Evolutionary conservation across 2,113 vertebrate genomes (phyloP).

Genomic region (Tringa solitaria): DNA sequence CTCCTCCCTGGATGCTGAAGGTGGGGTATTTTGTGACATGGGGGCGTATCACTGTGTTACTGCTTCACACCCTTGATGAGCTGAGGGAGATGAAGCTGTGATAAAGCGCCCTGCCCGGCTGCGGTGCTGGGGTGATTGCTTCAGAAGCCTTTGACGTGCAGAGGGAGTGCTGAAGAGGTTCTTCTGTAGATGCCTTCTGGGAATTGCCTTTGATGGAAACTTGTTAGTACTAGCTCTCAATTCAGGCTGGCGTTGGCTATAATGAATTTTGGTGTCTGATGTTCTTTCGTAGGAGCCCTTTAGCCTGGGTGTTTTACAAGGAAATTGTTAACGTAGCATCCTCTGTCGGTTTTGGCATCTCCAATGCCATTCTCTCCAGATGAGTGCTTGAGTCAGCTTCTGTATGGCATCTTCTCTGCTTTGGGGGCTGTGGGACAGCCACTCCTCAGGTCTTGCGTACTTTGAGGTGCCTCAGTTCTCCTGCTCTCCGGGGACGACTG

Average conservation of each 20-base stretch:
- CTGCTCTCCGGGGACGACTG: not conserved
- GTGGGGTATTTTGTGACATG: not conserved
- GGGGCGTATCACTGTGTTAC: rapidly evolving
- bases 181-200: not conserved
- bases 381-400: not conserved
- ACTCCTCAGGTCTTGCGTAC: not conserved
- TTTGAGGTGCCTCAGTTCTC: not conserved
- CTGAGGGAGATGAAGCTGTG: not conserved
- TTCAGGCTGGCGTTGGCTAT: rapidly evolving
- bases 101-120: not conserved
- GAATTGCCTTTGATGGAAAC: not conserved
- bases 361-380: not conserved
- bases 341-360: not conserved
- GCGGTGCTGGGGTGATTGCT: not conserved
- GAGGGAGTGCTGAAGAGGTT: not conserved
- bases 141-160: not conserved
- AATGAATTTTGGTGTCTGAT: not conserved
- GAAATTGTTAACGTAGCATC: not conserved
- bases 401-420: not conserved
- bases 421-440: not conserved
- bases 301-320: not conserved
- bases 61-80: not conserved
- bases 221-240: not conserved
- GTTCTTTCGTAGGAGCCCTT: not conserved
- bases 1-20: not conserved